Percentiles rank a stretch among this genome's conserved stretches.
These are phyloP conservation scores for Silvanus unidentatus DNA, from an alignment of 2,888 invertebrate species.

Conservation along the genomic window DNA sequence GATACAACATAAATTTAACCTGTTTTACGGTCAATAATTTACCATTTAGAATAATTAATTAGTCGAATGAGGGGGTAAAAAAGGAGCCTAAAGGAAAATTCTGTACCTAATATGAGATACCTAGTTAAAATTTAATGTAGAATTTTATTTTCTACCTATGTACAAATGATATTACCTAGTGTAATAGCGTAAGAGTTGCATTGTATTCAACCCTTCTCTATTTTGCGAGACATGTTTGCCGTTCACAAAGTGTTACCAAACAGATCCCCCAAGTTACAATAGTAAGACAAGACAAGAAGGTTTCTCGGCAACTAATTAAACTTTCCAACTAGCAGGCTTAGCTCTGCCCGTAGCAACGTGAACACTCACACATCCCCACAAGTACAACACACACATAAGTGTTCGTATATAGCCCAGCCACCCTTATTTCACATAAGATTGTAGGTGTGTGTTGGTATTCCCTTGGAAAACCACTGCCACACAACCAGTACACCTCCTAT, in stretches of 20 bases:
- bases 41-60: too few species aligned
- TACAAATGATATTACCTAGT: too few species aligned
- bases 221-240: slow-evolving; percentile 5
- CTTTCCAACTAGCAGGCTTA: slow-evolving; percentile 48
- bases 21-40: background rate
- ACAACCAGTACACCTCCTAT: slow-evolving; percentile 22
- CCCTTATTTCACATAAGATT: too few species aligned
- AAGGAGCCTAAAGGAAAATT: too few species aligned
- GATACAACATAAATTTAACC: slow-evolving; percentile 1
- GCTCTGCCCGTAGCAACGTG: slow-evolving; percentile 35
- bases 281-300: slow-evolving; percentile 37
- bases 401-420: too few species aligned
- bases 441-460: slow-evolving; percentile 16
- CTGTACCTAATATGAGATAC: too few species aligned
- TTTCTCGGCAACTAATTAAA: slow-evolving; percentile 48
- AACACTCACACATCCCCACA: slow-evolving; percentile 21
- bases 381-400: background rate
- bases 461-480: slow-evolving; percentile 20
- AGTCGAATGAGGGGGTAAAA: too few species aligned
- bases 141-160: too few species aligned
- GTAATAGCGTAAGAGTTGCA: too few species aligned
- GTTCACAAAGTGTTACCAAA: slow-evolving; percentile 16
- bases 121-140: too few species aligned
- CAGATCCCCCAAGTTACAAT: slow-evolving; percentile 40
- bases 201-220: too few species aligned